These are phyloP conservation scores for Erynnis tages DNA, from an alignment of 2,888 invertebrate genomes.

Conservation along the genomic window DNA sequence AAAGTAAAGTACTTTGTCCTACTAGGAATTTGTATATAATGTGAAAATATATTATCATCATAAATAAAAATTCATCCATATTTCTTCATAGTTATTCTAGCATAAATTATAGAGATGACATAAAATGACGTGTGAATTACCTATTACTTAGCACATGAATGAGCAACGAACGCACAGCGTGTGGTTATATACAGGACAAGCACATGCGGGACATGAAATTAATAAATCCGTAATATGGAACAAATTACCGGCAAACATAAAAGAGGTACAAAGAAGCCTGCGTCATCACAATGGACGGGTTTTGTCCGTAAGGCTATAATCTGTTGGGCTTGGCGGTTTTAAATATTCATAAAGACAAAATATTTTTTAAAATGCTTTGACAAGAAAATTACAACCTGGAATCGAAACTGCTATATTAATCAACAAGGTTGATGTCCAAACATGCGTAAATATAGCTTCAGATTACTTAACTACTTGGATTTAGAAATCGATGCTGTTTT, in stretches of 20 bases:
- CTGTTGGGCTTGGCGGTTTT: conserved; percentile 21
- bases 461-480: too few species aligned
- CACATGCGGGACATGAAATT: conserved; percentile 3
- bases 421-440: too few species aligned
- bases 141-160: conserved; percentile 12
- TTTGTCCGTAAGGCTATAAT: conserved; percentile 24
- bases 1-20: too few species aligned
- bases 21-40: too few species aligned
- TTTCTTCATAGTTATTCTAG: too few species aligned
- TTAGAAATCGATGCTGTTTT: too few species aligned
- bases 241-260: conserved; percentile 26
- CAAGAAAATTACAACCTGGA: conserved; percentile 16
- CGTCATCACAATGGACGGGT: conserved; percentile 23
- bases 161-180: conserved; percentile 11
- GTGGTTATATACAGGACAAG: conserved; percentile 21
- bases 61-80: too few species aligned
- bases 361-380: conserved; percentile 22
- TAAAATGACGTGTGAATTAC: conserved; percentile 22
- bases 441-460: too few species aligned
- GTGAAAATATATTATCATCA: too few species aligned
- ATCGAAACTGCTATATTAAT: conserved; percentile 1
- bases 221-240: conserved; percentile 25
- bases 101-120: not conserved
- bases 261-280: conserved; percentile 22
- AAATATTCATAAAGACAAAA: conserved; percentile 26